A percentile compares a stretch with the other conserved stretches of the same genome.
phyloP scores from a whole-genome alignment of 2,113 vertebrate genomes.

The Empidonax traillii region DNA sequence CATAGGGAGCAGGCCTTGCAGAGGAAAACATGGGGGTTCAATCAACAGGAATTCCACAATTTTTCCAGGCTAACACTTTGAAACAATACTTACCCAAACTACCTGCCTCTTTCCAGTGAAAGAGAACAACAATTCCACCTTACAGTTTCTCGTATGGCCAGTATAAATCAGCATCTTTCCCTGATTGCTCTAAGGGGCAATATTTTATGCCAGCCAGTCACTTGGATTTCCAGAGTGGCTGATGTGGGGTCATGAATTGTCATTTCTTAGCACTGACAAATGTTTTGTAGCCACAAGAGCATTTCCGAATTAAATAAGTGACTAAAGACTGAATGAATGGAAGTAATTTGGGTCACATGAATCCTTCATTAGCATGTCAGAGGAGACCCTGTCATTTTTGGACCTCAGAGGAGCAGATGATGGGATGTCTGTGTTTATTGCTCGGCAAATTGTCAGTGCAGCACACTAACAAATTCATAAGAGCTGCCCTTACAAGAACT shows the following conservation, averaged over 20 bases:
- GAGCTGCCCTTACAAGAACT: not conserved
- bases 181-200: not conserved
- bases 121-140: not conserved
- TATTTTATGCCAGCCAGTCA: not conserved
- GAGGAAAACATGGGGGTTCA: not conserved
- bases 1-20: not conserved
- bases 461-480: not conserved
- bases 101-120: not conserved
- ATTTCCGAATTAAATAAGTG: not conserved
- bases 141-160: not conserved
- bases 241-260: not conserved
- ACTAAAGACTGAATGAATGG: not conserved
- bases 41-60: not conserved
- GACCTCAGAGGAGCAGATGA: not conserved
- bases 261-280: not conserved
- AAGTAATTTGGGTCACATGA: constrained; percentile 1
- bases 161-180: not conserved
- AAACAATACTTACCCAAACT: not conserved
- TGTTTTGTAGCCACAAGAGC: not conserved
- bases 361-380: not conserved
- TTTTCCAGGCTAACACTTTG: not conserved
- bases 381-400: not conserved
- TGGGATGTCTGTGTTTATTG: not conserved
- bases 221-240: not conserved
- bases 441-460: not conserved